phyloP scores from a whole-genome alignment of 1,140 invertebrate genomes.

The Galendromus occidentalis region DNA sequence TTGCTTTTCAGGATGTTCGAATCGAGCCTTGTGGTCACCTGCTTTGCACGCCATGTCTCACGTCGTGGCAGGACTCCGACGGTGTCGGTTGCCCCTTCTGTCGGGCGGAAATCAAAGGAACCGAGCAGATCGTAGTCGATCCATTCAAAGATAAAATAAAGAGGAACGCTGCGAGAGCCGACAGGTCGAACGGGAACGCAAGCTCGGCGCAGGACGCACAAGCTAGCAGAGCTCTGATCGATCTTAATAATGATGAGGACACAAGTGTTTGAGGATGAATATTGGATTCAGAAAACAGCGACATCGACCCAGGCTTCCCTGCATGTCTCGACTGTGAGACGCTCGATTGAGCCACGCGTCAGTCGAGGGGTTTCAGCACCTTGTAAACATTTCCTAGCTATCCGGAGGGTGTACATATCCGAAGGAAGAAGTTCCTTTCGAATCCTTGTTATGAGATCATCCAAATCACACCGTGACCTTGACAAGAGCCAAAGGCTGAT shows the following conservation, averaged over 20 bases:
- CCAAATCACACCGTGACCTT: too few relatives aligned
- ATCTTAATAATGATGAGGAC: constrained; percentile 52
- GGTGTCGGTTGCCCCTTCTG: constrained; percentile 98
- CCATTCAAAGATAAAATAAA: constrained; percentile 30
- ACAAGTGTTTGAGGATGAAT: constrained; percentile 34
- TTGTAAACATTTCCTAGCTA: too few relatives aligned
- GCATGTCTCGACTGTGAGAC: too few relatives aligned
- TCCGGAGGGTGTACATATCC: too few relatives aligned
- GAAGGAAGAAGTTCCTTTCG: too few relatives aligned
- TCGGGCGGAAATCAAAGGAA: constrained; percentile 94
- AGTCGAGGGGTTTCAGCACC: too few relatives aligned
- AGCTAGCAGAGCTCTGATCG: constrained; percentile 27
- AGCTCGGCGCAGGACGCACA: background rate
- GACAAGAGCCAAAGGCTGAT: too few relatives aligned
- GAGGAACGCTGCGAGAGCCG: constrained; percentile 5
- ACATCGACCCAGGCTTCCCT: constrained; percentile 34
- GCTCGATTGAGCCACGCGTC: too few relatives aligned
- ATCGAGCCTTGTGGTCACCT: constrained; percentile 98
- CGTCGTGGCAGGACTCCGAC: constrained; percentile 89
- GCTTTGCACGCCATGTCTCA: constrained; percentile 86
- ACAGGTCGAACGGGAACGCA: too few relatives aligned
- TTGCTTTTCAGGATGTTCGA: constrained; percentile 48
- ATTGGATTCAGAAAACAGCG: constrained; percentile 27
- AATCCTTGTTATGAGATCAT: too few relatives aligned
- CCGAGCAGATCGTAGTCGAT: constrained; percentile 71